phyloP scores from a whole-genome alignment of 2,888 invertebrate species.

The Lysandra coridon region DNA sequence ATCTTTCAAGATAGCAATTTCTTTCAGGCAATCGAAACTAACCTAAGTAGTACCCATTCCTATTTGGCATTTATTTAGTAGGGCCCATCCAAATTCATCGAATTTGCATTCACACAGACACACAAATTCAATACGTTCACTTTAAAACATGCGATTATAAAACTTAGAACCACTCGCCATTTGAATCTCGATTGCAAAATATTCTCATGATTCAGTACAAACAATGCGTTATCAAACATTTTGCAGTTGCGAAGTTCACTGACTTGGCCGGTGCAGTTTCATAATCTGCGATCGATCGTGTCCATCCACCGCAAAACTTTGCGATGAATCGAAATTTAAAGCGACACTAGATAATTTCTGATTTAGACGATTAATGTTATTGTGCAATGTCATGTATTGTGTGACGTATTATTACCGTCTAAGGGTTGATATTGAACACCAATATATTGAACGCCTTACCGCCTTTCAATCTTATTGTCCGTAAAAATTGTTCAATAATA shows the following conservation, averaged over 20 bases:
- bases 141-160: conserved; percentile 10
- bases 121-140: background rate
- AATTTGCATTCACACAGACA: background rate
- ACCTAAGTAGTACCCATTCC: background rate
- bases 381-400: too few relatives aligned
- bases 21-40: too few relatives aligned
- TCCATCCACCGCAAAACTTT: background rate
- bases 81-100: too few relatives aligned
- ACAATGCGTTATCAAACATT: conserved; percentile 29
- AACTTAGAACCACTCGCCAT: background rate
- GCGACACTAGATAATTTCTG: too few relatives aligned
- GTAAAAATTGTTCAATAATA: too few relatives aligned
- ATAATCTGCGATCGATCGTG: background rate
- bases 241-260: conserved; percentile 21
- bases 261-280: conserved; percentile 14
- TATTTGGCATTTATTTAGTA: background rate
- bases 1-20: too few relatives aligned
- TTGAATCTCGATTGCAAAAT: conserved; percentile 25
- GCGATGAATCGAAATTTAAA: background rate
- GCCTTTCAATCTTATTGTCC: too few relatives aligned
- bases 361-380: too few relatives aligned
- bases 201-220: conserved; percentile 27
- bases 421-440: too few relatives aligned
- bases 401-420: too few relatives aligned
- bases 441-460: too few relatives aligned